These are phyloP conservation scores for Drosophila putrida DNA, from an alignment of 2,888 invertebrate genomes.

Conservation along the genomic window DNA sequence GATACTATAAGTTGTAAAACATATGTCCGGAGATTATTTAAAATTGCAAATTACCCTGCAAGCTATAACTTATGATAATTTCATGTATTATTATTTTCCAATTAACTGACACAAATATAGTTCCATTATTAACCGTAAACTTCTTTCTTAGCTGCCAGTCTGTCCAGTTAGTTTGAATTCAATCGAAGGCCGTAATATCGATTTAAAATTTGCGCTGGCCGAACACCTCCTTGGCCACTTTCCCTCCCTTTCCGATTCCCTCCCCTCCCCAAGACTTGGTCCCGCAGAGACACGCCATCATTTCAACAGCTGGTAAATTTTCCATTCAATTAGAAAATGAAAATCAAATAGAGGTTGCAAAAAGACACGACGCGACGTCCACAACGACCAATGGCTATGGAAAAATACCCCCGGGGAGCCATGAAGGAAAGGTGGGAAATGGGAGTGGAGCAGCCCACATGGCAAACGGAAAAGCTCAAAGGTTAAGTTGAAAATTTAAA, in stretches of 20 bases:
- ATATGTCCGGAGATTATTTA: not conserved
- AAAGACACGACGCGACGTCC: slow-evolving; percentile 22
- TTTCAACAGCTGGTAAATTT: slow-evolving; percentile 71
- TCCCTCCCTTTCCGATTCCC: not conserved
- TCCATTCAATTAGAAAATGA: slow-evolving; percentile 77
- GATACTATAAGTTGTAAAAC: not conserved
- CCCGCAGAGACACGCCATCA: slow-evolving; percentile 14
- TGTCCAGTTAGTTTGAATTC: not conserved
- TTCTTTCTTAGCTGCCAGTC: not conserved
- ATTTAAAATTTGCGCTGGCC: slow-evolving; percentile 25
- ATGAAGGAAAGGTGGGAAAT: not conserved
- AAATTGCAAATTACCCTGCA: too few relatives aligned
- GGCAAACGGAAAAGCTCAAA: slow-evolving; percentile 66
- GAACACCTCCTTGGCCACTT: slow-evolving; percentile 1
- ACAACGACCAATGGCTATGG: slow-evolving; percentile 15
- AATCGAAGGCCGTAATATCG: slow-evolving; percentile 12
- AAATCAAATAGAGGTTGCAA: slow-evolving; percentile 73
- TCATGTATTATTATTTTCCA: not conserved
- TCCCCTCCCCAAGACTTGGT: not conserved
- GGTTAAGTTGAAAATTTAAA: slow-evolving; percentile 79
- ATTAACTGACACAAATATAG: not conserved
- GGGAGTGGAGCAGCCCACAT: slow-evolving; percentile 34
- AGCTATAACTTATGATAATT: not conserved
- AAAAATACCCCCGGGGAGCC: not conserved
- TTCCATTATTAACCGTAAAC: not conserved